phyloP scores from a whole-genome alignment of 2,888 invertebrate genomes.

The Oscheius onirici region DNA sequence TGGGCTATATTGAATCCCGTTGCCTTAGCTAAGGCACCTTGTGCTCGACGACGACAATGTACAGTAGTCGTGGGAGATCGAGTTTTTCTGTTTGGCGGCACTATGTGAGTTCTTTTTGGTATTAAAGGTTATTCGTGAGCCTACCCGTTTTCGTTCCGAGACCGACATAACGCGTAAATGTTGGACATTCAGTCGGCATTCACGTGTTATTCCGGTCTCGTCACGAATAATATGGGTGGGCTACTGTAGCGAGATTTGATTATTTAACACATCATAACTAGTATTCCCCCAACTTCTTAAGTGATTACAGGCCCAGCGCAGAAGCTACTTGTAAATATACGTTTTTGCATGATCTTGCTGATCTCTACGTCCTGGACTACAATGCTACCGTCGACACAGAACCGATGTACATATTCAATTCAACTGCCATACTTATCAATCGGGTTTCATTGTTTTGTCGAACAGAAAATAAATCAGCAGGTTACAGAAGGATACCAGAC shows the following conservation, averaged over 20 bases:
- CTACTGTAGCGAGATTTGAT: no score
- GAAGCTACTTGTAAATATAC: background rate
- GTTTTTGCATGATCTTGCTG: constrained; percentile 59
- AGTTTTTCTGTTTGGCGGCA: constrained; percentile 89
- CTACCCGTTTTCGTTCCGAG: no score
- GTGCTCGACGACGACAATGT: constrained; percentile 78
- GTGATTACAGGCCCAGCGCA: constrained; percentile 5
- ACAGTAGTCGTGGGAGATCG: constrained; percentile 81
- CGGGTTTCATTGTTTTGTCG: no score
- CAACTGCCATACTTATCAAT: no score
- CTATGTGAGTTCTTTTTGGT: constrained; percentile 77
- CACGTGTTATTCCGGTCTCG: no score
- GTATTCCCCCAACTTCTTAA: no score
- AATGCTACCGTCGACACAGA: constrained; percentile 19
- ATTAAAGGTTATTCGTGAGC: no score
- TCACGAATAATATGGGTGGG: no score
- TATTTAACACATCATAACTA: no score
- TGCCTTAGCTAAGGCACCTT: constrained; percentile 65
- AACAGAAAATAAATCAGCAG: background rate
- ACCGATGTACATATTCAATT: no score
- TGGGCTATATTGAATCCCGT: constrained; percentile 49
- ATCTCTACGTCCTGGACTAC: constrained; percentile 67
- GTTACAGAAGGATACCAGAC: background rate
- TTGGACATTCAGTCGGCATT: no score
- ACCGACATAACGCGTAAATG: no score